Evolutionary conservation across 2,888 invertebrate genomes (phyloP), one percentile per base, ranked within the genome.

Genomic region (Gryllus longicercus): DNA sequence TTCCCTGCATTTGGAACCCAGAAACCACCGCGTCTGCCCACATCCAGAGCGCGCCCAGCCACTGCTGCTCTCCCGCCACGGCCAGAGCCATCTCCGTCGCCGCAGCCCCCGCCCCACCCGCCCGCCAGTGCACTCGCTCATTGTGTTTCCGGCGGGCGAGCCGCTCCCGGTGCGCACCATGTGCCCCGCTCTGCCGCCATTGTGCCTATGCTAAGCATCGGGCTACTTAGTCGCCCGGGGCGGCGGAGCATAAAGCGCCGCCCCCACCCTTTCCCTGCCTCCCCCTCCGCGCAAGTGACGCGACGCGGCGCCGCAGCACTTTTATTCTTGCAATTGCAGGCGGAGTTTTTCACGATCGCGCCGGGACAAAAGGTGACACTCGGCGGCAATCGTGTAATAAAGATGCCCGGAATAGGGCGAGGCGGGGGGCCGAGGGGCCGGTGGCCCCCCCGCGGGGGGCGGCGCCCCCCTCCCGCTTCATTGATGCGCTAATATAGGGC

Each of bases 401-500:
- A 79, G 79, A 76, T 74, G 79, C 79, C 21, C 38, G 63, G 76
- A 76, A 25, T 38, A n/a, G 77, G 51, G 77, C 76, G n/a, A 74
- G 76, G 79, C 25, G 49, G 76, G 76, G 76, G 63, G 77, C 79
- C 63, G 49, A 23, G 76, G 21, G 63, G 63, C 63, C 16, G n/a
- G 14, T 4, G n/a, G 38, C 50, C 76, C 38, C 38, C 50, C 77
- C 77, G 76, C 50, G 63, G 79, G 76, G 23, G 50, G 51, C n/a
- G 63, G 16, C n/a, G 63, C 63, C 63, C 63, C 63, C 50, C 50
- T 50, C 49, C 76, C 76, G 74, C 79, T 51, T 63, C 76, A 79
- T 79, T 79, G 51, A 79, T 76, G 51, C 79, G n/a, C 76, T 79
- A 77, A 76, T 79, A 79, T 76, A 79, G 63, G 74, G 79, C 79